Evolutionary conservation across 2,797 vertebrate species (phyloP), one percentile per base, ranked within the genome.

Genomic region (Aphelocoma californica): DNA sequence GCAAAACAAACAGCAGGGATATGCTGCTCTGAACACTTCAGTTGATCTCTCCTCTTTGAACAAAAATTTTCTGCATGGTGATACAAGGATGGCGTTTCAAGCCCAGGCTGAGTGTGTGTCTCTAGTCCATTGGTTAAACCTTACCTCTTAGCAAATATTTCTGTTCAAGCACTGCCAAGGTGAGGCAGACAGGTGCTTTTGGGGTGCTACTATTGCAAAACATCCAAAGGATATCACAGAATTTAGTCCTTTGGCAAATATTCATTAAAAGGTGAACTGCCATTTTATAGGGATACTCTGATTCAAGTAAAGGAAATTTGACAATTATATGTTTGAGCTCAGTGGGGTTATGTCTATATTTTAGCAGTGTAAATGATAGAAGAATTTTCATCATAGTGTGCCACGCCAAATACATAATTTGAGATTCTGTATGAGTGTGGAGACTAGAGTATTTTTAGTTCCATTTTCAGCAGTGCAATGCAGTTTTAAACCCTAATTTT

Each of bases 1-100:
- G 69, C 54, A 79, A 88, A 93, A 86, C 78, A 92, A 92, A 90
- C 70, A 95, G 70, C 71, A 67, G 84, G 82, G 81, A 44, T 60
- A 32, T 36, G 60, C 20, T 67, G 51, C 50, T 78, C 72, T 56
- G 73, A 70, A 79, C 61, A 53, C 36, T 88, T 65, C 0, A 1
- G 62, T 72, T 95, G 83, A 74, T 78, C 81, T 93, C 86, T 71
- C 48, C 29, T 70, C 73, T 86, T 50, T 53, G 77, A 86, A 61
- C 17, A 84, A 54, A 86, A 71, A 54, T 67, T 53, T 42, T n/a
- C 60, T 71, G 51, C 42, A 8, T 48, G 16, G 77, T 40, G 70
- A 81, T 44, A 57, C 31, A 81, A 86, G 57, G 67, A 50, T 64
- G 58, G 67, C 0, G 0, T 66, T 85, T 64, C 34, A 65, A 74